Evolutionary conservation across 37 sponge, comb jelly and placozoan genomes (phyloP), one percentile per base, ranked within the genome.

Genomic region (Crambe crambe): DNA sequence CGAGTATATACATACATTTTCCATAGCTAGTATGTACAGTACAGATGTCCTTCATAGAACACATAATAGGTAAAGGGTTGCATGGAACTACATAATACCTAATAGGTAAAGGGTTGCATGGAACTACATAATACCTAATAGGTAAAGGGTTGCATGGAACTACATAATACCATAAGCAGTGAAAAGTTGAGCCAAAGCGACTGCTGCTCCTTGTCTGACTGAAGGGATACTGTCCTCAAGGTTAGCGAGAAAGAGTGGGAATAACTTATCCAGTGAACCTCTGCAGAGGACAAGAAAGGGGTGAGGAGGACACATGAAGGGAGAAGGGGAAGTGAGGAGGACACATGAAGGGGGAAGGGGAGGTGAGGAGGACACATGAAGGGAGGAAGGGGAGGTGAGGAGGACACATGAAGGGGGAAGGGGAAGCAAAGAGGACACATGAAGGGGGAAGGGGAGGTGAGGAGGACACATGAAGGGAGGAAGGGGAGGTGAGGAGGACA

Each of bases 201-300:
- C 74, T 47, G 98, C 98, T 37, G 89, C 95, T 38, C 98, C 96
- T 43, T 98, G 95, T 73, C 98, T 74, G 15, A 95, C 92, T 12
- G 98, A 93, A 23, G 95, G 92, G 25, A 98, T 98, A 56, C 85
- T 81, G 83, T 98, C 98, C 65, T 90, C 91, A 22, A 98, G 89
- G 57, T 92, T 93, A 39, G 65, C 67, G 29, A 90, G 76, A 65
- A 95, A 91, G 58, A 95, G 79, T 1, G 83, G 84, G 59, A 90
- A 81, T 31, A 98, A 72, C 37, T 90, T 80, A 51, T 66, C 59
- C 73, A 90, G 62, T 0, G 58, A 80, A 0, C 77, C 63, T 36
- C 81, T 78, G 73, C 4, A 35, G 20, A 66, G 20, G 18, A 20
- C 30, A 8, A 34, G 51, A 35, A 82, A 70, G 26, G 59, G 20